Percentiles rank a stretch among this genome's conserved stretches.
These are phyloP conservation scores for Ptychobarbus kaznakovi DNA, from an alignment of 2,797 vertebrate species.

Conservation along the genomic window DNA sequence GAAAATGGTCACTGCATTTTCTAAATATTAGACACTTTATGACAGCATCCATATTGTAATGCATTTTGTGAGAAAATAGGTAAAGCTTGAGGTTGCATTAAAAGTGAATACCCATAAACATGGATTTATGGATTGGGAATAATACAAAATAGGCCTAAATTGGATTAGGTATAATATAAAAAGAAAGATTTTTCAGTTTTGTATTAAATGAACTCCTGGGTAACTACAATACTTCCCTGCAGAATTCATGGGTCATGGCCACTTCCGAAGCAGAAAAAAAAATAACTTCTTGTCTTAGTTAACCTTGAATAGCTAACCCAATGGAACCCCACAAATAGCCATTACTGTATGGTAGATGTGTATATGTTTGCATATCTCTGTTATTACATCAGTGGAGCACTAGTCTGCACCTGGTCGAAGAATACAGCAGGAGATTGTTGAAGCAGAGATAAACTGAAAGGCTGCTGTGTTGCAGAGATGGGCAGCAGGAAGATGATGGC, in stretches of 20 bases:
- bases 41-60: not conserved
- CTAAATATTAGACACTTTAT: not conserved
- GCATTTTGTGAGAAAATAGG: not conserved
- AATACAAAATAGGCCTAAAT: not conserved
- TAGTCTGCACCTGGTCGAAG: slow-evolving; percentile 47
- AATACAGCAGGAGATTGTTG: slow-evolving; percentile 44
- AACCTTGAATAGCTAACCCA: not conserved
- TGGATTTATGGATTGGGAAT: not conserved
- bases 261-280: not conserved
- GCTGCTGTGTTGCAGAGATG: slow-evolving; percentile 54
- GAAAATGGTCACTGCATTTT: not conserved
- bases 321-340: not conserved
- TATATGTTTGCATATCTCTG: not conserved
- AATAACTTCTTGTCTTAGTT: not conserved
- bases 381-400: not conserved
- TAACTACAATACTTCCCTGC: not conserved
- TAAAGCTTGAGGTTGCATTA: not conserved
- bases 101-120: not conserved
- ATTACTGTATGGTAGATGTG: not conserved
- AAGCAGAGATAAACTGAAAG: slow-evolving; percentile 53
- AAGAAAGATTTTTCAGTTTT: not conserved
- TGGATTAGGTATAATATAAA: not conserved
- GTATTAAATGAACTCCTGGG: not conserved
- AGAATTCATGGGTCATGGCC: not conserved
- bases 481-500: slow-evolving; percentile 53